Evolutionary conservation across 2,888 invertebrate genomes (phyloP), one percentile per base, ranked within the genome.

Genomic region (Lymantria dispar): DNA sequence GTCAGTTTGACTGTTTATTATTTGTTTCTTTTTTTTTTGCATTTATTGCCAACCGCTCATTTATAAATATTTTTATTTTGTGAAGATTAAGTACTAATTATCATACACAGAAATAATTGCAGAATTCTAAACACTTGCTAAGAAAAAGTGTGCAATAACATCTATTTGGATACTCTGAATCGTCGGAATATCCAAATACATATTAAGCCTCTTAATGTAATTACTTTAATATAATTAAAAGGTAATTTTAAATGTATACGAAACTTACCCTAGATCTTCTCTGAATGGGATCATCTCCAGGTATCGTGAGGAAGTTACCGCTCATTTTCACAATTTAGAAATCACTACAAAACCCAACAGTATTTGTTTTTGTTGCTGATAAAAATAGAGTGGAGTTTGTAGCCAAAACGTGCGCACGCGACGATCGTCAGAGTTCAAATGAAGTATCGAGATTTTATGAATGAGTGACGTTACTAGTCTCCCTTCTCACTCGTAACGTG

Each of bases 381-480:
- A 72, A 59, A 70, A 70, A 74, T 74, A 77, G 65, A 68, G 68
- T 57, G 52, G 50, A 56, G 56, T 56, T 51, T 52, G 56, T 10
- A 43, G 46, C 54, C 52, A 46, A 50, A 53, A 65, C 88, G 87
- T 88, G 86, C 84, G 85, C 80, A 80, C 84, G 79, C 83, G 79
- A 58, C 80, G 75, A 60, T 69, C 70, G 64, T 73, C 77, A 65
- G 68, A 70, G 64, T 71, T 74, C 70, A 70, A 87, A 82, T 91
- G 86, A 67, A 58, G 61, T 78, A 72, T 62, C 60, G 57, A 48
- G 67, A 70, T 68, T 86, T 90, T 79, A 87, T 91, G 91, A 91
- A 91, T 91, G 91, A 70, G 76, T 91, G 91, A 91, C 90, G 91
- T 83, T 83, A 84, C 80, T 86, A 84, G 70, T 69, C 62, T 62